Conservation (phyloP, 2,113 vertebrate genomes). For the Rhabdomys dilectus region DNA sequence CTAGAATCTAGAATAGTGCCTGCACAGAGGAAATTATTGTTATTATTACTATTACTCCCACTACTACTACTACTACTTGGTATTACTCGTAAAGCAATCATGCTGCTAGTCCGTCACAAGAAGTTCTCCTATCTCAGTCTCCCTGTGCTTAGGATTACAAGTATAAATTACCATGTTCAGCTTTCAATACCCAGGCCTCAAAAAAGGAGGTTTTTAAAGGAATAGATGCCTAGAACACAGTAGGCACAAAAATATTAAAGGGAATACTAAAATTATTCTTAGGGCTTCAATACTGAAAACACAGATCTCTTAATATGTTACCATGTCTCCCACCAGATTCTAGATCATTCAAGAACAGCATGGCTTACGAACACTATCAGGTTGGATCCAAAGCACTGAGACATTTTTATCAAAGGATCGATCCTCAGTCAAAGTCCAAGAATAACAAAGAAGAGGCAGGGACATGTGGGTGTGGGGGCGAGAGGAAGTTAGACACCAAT, state of each 20-base stretch:
- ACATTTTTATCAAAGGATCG: conserved; percentile 46
- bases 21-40: neutral
- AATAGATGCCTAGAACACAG: neutral
- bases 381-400: neutral
- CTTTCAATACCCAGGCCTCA: neutral
- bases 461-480: neutral
- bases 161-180: neutral
- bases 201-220: neutral
- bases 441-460: neutral
- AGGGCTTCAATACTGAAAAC: neutral
- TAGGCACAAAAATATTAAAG: neutral
- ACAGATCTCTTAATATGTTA: neutral
- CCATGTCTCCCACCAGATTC: neutral
- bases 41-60: no score
- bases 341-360: neutral
- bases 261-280: neutral
- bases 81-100: neutral
- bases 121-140: neutral
- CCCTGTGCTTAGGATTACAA: neutral
- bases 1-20: neutral
- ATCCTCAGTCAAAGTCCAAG: neutral
- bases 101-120: neutral
- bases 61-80: neutral
- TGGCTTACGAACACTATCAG: neutral
- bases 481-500: neutral